A percentile compares a stretch with the other conserved stretches of the same genome.
phyloP scores from a whole-genome alignment of 2,888 invertebrate genomes.

The Papilio elwesi region DNA sequence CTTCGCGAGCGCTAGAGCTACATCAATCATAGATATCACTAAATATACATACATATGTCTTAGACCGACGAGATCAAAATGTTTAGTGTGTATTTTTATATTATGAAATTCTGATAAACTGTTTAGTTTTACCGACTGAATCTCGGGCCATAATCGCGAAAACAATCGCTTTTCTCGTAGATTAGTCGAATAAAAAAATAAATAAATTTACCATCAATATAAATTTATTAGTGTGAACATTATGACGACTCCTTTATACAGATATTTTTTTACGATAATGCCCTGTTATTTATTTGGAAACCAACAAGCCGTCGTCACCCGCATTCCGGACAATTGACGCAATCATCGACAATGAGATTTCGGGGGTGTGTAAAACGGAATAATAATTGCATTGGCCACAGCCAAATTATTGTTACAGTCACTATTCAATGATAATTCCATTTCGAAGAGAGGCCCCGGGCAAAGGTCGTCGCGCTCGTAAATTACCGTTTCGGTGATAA shows the following conservation, averaged over 20 bases:
- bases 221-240: constrained; percentile 53
- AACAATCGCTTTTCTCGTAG: too few species aligned
- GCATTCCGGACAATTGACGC: constrained; percentile 82
- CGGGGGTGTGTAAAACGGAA: constrained; percentile 74
- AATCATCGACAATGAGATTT: constrained; percentile 83
- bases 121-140: too few species aligned
- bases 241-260: constrained; percentile 53
- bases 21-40: too few species aligned
- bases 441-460: constrained; percentile 67
- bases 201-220: too few species aligned
- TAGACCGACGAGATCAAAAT: too few species aligned
- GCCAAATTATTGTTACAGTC: constrained; percentile 77
- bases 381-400: constrained; percentile 81
- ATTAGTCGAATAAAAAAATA: too few species aligned
- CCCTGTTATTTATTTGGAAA: constrained; percentile 75
- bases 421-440: constrained; percentile 79
- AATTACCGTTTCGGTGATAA: constrained; percentile 41
- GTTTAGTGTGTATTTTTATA: too few species aligned
- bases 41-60: too few species aligned
- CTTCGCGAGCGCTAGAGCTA: too few species aligned
- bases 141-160: too few species aligned
- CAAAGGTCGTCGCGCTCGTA: constrained; percentile 57
- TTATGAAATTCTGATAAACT: too few species aligned
- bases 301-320: constrained; percentile 80
- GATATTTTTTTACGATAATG: constrained; percentile 65